A percentile compares a stretch with the other conserved stretches of the same genome.
These are phyloP conservation scores for Pocillopora meandrina DNA, from an alignment of 92 coral and sea anemone species.

Conservation along the genomic window DNA sequence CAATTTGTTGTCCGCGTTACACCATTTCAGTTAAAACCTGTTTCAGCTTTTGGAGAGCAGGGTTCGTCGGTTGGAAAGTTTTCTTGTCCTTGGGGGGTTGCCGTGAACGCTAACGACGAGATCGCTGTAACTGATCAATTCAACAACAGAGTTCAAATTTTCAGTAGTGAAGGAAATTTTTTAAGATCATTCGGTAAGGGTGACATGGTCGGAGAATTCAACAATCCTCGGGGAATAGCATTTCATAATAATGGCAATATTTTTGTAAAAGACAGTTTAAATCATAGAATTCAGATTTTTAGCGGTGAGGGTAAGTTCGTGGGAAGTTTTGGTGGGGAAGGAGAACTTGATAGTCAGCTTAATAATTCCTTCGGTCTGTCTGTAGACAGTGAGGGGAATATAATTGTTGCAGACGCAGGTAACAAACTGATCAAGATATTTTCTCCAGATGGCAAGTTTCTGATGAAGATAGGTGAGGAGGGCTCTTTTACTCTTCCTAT, in stretches of 20 bases:
- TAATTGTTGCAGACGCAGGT: too few species aligned
- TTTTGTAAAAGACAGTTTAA: not conserved
- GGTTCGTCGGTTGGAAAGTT: not conserved
- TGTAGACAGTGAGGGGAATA: too few species aligned
- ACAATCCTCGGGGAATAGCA: not conserved
- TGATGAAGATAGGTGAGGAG: not conserved
- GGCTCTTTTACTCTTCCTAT: not conserved
- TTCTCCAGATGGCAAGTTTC: not conserved
- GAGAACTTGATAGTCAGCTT: too few species aligned
- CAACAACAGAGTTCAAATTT: slow-evolving; percentile 2
- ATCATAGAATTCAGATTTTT: slow-evolving; percentile 8
- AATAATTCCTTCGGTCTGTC: too few species aligned
- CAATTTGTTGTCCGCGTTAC: not conserved
- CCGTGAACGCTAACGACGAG: not conserved
- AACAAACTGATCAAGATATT: too few species aligned
- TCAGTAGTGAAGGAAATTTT: not conserved
- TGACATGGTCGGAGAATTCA: not conserved
- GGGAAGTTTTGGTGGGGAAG: not conserved
- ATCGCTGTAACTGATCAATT: not conserved
- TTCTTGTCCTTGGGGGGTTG: not conserved
- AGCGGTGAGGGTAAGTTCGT: not conserved
- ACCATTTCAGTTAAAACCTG: slow-evolving; percentile 7
- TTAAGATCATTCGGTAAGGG: not conserved
- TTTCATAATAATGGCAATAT: slow-evolving; percentile 3
- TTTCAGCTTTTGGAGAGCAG: not conserved